Evolutionary conservation across 1,140 invertebrate species (phyloP), one percentile per base, ranked within the genome.

Genomic region (Drosophila fuyamai): DNA sequence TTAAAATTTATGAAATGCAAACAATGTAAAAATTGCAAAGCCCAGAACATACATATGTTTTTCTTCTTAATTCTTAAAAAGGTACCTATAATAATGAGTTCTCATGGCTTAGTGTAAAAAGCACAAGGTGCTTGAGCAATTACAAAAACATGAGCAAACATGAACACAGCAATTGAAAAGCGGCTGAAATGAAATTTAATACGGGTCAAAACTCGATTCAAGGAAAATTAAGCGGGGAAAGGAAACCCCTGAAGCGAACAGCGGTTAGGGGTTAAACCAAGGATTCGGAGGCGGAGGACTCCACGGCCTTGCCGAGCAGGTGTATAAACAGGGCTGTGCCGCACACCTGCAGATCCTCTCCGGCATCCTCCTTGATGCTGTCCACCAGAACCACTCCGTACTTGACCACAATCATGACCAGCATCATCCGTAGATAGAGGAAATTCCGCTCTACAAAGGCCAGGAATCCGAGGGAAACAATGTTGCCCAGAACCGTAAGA

Each of bases 141-240:
- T 88, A 88, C 53, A 71, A 88, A 83, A 86, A 86, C 83, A 86
- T 86, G 83, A 88, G 43, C 83, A 83, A 86, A 86, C 83, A 86
- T 86, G 83, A 83, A 66, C 83, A 76, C 83, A 79, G 51, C 83
- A 79, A 86, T 88, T 88, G 71, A 79, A 70, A 76, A 76, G 58
- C 40, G 57, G 79, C 53, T 48, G 32, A 68, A 81, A 44, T 73
- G 81, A 81, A 81, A 85, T 77, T 81, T 59, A 78, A 86, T 88
- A 82, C 76, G 41, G n/a, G 57, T 44, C 48, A 50, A 55, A 51
- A 60, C 35, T 35, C 32, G 59, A 73, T 83, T 89, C 76, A 44
- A 58, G 77, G 73, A 77, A 84, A 68, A 77, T 68, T 70, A 53
- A 60, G 36, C 43, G 16, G 18, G 23, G 36, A 32, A 50, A 27